A percentile compares a stretch with the other conserved stretches of the same genome.
Evolutionary conservation across 2,113 vertebrate species (phyloP).

Genomic region (Agapornis roseicollis): DNA sequence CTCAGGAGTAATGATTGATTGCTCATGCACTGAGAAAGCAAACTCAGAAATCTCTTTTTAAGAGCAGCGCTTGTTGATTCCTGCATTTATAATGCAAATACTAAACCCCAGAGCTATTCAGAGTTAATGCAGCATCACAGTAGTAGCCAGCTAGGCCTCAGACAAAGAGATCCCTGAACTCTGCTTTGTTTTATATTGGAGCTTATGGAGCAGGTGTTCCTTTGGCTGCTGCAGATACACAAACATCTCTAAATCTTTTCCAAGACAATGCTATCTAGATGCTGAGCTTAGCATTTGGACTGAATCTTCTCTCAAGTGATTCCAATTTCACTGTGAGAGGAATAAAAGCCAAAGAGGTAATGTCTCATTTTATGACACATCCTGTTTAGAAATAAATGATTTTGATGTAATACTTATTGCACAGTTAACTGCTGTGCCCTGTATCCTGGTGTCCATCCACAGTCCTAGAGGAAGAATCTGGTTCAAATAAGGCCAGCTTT

Average conservation of each 20-base stretch:
- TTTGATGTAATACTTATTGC: not conserved
- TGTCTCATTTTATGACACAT: not conserved
- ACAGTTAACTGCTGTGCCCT: not conserved
- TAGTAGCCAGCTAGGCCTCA: not conserved
- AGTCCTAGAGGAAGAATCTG: not conserved
- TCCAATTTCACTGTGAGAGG: not conserved
- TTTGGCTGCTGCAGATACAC: not conserved
- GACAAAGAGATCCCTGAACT: slow-evolving; percentile 1
- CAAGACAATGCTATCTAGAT: not conserved
- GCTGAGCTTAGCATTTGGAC: not conserved
- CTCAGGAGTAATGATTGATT: not conserved
- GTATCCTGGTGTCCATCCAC: not conserved
- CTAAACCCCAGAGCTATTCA: not conserved
- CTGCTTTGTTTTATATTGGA: not conserved
- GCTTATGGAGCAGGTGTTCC: not conserved
- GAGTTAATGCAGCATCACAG: not conserved
- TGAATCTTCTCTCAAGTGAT: not conserved
- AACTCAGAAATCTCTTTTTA: not conserved
- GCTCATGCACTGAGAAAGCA: not conserved
- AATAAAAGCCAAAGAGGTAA: not conserved
- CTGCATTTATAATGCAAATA: slow-evolving; percentile 13
- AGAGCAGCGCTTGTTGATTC: not conserved
- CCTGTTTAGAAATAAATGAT: not conserved
- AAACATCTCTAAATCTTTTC: not conserved
- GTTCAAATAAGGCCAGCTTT: slow-evolving; percentile 19